Base-by-base conservation (phyloP, 2,797 vertebrate species). In the Alauda arvensis region DNA sequence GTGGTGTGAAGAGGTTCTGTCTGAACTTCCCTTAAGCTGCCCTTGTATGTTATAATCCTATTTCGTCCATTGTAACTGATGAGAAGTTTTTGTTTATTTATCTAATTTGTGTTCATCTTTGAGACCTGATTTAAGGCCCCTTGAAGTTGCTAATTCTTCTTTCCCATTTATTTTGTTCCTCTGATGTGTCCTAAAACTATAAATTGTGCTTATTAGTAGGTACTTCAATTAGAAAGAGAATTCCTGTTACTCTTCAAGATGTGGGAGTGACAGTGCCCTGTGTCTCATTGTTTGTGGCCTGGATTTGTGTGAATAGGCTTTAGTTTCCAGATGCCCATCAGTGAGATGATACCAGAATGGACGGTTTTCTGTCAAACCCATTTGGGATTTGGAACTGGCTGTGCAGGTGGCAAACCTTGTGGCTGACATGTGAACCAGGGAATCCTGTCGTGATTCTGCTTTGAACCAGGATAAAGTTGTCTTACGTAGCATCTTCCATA, bases 21-120 rank as follows among this genome's bases (percentile, higher is more conserved):
- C 63, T 88, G 56, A 87, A 59, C 29, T 91, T 84, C n/a, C 51
- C 29, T 86, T 84, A 89, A 92, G 59, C 59, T 86, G 55, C 75
- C 24, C 34, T 74, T 77, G 23, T 85, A 12, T 75, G 39, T 76
- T 89, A n/a, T 61, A 90, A 92, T 89, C 85, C 85, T 82, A 20
- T 91, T 93, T 91, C 56, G 39, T 84, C 55, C 8, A 4, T 28
- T 69, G 18, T 51, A 79, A 61, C 29, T 52, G 56, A 83, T 6
- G 28, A 69, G n/a, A 42, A n/a, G 14, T 71, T 77, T 89, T 39
- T 83, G 20, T 34, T 87, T 91, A 31, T 85, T 71, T 87, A 28
- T 76, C 56, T 69, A 48, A 16, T 31, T 52, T 62, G 4, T 45
- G 6, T 70, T 91, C 39, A 55, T 72, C 51, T 74, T 86, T 51